These are phyloP conservation scores for Elachura formosa DNA, from an alignment of 2,113 vertebrate species.

Conservation along the genomic window DNA sequence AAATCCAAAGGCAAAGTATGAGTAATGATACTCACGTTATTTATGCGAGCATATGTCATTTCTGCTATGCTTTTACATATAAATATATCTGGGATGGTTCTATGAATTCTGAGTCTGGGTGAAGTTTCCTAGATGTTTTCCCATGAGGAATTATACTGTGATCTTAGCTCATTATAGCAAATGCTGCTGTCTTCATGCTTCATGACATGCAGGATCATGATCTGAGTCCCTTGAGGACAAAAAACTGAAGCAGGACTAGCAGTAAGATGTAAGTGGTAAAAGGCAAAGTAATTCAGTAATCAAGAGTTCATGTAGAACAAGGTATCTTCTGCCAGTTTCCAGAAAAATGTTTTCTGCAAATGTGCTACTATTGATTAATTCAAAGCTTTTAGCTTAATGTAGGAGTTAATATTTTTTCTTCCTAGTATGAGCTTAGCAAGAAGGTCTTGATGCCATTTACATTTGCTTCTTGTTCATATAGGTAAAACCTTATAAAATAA, in stretches of 20 bases:
- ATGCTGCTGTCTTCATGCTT: not conserved
- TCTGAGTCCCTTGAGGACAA: not conserved
- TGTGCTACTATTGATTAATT: not conserved
- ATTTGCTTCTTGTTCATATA: not conserved
- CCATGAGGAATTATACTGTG: not conserved
- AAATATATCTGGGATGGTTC: not conserved
- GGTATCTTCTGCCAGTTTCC: not conserved
- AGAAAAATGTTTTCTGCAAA: not conserved
- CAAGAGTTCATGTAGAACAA: not conserved
- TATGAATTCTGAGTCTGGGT: not conserved
- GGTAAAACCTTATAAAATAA: not conserved
- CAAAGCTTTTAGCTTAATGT: not conserved
- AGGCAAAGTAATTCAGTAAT: not conserved
- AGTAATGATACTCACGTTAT: conserved; percentile 2
- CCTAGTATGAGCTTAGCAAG: not conserved
- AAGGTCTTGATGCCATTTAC: not conserved
- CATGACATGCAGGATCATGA: not conserved
- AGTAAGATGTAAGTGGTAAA: not conserved
- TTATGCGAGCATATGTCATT: not conserved
- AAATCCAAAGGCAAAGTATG: not conserved
- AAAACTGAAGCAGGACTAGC: not conserved
- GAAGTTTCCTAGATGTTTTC: not conserved
- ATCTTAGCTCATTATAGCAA: not conserved
- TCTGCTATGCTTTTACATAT: not conserved
- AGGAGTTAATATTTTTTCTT: not conserved